Conservation (phyloP, 1,140 invertebrate genomes). For the Lerema accius region DNA sequence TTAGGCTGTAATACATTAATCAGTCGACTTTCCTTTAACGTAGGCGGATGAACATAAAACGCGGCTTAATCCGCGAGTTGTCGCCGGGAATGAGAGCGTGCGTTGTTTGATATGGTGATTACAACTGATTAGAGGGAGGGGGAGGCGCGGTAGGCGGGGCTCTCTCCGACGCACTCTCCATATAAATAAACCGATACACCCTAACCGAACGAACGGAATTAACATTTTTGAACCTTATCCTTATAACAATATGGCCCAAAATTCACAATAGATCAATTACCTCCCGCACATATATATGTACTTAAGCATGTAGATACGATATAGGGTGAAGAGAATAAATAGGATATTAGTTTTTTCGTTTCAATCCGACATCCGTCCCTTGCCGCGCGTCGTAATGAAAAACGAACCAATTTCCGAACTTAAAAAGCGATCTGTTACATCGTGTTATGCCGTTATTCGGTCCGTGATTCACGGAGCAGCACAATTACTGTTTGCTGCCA, state of each 20-base stretch:
- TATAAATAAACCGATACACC: constrained; percentile 78
- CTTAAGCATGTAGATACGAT: constrained; percentile 42
- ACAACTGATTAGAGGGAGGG: constrained; percentile 78
- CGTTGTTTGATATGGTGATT: constrained; percentile 82
- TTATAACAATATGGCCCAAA: constrained; percentile 27
- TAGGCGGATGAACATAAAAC: constrained; percentile 51
- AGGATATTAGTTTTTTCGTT: constrained; percentile 76
- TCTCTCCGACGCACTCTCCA: constrained; percentile 73
- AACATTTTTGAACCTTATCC: constrained; percentile 29
- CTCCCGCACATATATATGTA: constrained; percentile 22
- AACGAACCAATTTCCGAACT: constrained; percentile 69
- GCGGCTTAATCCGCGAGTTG: constrained; percentile 71
- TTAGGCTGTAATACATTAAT: too few relatives aligned
- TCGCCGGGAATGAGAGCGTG: constrained; percentile 74
- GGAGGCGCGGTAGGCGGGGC: constrained; percentile 43
- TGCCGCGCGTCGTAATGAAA: constrained; percentile 69
- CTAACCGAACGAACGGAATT: constrained; percentile 38
- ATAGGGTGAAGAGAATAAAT: constrained; percentile 68
- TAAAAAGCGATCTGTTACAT: constrained; percentile 42
- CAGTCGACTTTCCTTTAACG: background rate
- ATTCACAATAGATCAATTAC: constrained; percentile 20
- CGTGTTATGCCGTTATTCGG: constrained; percentile 13
- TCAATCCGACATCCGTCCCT: constrained; percentile 61
- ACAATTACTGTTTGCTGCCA: background rate
- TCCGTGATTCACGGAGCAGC: background rate